Evolutionary conservation across 2,888 invertebrate species (phyloP), one percentile per base, ranked within the genome.

Genomic region (Tiphia femorata): DNA sequence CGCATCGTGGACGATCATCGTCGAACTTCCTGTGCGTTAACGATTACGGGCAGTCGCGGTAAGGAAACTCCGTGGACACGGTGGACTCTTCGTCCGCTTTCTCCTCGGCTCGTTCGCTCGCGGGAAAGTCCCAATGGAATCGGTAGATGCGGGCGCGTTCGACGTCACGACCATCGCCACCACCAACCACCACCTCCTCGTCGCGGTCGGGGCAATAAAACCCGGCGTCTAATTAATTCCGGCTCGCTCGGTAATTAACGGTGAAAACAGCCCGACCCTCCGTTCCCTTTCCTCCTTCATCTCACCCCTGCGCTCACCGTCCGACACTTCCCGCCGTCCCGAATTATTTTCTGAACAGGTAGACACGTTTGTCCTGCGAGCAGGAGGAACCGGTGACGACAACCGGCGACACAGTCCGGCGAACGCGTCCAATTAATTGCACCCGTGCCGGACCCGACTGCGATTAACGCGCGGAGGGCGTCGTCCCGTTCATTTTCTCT

Each of bases 231-330:
- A 58, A 57, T 54, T 55, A 63, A 64, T 57, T 49, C 43, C 20
- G 35, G 50, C 42, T 57, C 46, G 46, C 37, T 27, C 51, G 56
- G 60, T 72, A 69, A 63, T 61, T 66, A 69, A 60, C 56, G 58
- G 59, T 53, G 56, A 57, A 64, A 58, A 60, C 40, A 35, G 50
- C 37, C 23, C 29, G 17, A 30, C 33, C 25, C 27, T 17, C 37
- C 21, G 8, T 19, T 14, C 23, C 23, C 7, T 14, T n/a, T 3
- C 19, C 14, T 23, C 21, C 37, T 2, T 17, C 29, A n/a, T n/a
- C 19, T 2, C 12, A 16, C 21, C 14, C 33, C 33, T 12, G 20
- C 8, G 8, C 14, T 14, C 33, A 14, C 46, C 35, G 6, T 5
- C 33, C 43, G 27, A 43, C 27, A 43, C 43, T 43, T 43, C 43